These are phyloP conservation scores for Acanthaster planci DNA, from an alignment of 35 echinoderm and acorn worm genomes.

Conservation along the genomic window DNA sequence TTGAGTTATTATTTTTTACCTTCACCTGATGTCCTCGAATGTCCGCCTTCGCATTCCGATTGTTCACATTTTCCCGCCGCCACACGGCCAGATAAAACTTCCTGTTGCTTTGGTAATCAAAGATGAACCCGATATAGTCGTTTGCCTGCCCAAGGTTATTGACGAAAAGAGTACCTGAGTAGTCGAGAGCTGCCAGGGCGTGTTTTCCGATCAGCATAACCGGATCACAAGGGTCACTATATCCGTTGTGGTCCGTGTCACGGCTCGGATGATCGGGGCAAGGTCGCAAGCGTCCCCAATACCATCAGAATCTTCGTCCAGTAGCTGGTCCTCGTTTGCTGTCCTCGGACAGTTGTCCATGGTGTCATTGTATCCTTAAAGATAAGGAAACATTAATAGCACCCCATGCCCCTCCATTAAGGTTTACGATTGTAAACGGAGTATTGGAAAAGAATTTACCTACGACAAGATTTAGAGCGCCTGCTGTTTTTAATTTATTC, in stretches of 20 bases:
- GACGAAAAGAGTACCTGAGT: conserved; percentile 66
- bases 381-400: too few relatives aligned
- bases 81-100: conserved; percentile 92
- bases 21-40: conserved; percentile 85
- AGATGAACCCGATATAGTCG: conserved; percentile 83
- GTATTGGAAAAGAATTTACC: too few relatives aligned
- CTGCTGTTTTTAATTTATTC: too few relatives aligned
- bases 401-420: too few relatives aligned
- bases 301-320: conserved; percentile 68
- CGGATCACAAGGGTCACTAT: too few relatives aligned
- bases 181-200: conserved; percentile 61
- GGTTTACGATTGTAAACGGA: too few relatives aligned
- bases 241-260: conserved; percentile 56
- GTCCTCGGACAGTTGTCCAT: conserved; percentile 77
- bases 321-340: conserved; percentile 65
- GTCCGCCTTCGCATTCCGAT: conserved; percentile 46
- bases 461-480: too few relatives aligned
- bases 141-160: conserved; percentile 51
- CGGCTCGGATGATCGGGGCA: conserved; percentile 64
- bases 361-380: conserved; percentile 13
- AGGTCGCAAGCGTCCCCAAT: conserved; percentile 80
- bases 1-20: too few relatives aligned
- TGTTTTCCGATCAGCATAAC: conserved; percentile 72
- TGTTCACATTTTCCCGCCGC: conserved; percentile 76
- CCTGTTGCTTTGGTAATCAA: conserved; percentile 87